Percentiles rank a stretch among this genome's conserved stretches.
phyloP scores from a whole-genome alignment of 2,797 vertebrate genomes.

The Calcarius lapponicus region DNA sequence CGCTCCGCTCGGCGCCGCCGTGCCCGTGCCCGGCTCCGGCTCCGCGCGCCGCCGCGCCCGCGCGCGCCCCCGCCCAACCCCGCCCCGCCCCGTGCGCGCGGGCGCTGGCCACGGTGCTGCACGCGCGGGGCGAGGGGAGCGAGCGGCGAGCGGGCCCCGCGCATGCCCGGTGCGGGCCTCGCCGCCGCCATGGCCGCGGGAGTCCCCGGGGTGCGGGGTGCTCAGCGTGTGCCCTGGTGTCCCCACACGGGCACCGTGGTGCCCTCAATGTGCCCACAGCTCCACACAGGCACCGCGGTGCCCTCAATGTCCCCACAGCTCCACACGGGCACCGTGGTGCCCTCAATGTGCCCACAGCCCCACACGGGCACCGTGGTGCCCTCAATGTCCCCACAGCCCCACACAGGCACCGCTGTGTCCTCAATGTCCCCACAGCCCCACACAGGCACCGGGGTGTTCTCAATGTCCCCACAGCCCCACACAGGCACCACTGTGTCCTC shows the following conservation, averaged over 20 bases:
- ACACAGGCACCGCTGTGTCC: rapidly evolving
- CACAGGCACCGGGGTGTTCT: no score
- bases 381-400: no score
- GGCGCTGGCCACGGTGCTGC: constrained; percentile 45
- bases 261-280: neutral
- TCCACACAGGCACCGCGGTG: rapidly evolving
- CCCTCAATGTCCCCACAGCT: rapidly evolving
- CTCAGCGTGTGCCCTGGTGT: no score
- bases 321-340: rapidly evolving
- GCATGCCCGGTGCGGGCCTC: neutral
- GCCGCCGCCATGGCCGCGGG: neutral
- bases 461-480: no score
- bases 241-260: rapidly evolving
- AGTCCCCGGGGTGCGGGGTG: rapidly evolving
- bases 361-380: rapidly evolving
- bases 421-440: rapidly evolving
- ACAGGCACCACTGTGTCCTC: no score
- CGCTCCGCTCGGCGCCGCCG: constrained; percentile 81
- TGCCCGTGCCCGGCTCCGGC: constrained; percentile 55
- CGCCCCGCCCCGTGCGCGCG: neutral
- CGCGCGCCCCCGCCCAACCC: neutral
- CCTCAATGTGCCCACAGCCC: rapidly evolving
- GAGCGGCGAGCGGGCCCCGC: neutral
- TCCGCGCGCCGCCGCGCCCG: neutral
- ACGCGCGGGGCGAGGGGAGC: neutral